A percentile compares a stretch with the other conserved stretches of the same genome.
Evolutionary conservation across 2,113 vertebrate species (phyloP).

Genomic region (Chaenogobius annularis): DNA sequence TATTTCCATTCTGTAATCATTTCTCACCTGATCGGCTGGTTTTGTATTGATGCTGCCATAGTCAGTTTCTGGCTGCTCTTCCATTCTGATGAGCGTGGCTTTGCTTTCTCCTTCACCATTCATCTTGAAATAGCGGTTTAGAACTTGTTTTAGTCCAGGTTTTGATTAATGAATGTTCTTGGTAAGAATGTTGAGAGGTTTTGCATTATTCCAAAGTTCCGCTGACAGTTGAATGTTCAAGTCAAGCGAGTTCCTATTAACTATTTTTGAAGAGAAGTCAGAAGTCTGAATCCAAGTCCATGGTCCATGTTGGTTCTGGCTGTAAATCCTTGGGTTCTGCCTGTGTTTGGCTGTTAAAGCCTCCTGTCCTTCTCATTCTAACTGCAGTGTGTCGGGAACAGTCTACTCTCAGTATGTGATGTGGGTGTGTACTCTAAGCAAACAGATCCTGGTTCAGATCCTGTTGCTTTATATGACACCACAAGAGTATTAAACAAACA

Average conservation of each 20-base stretch:
- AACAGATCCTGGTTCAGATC: conserved; percentile 7
- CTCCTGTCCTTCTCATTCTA: not conserved
- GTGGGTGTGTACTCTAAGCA: not conserved
- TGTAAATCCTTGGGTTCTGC: not conserved
- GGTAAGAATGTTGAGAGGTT: not conserved
- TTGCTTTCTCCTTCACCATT: not conserved
- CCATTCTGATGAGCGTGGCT: not conserved
- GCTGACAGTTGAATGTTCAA: too few species aligned
- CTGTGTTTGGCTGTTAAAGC: not conserved
- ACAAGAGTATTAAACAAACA: not conserved
- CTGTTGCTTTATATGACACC: not conserved
- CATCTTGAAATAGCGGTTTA: not conserved
- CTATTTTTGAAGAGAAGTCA: not conserved
- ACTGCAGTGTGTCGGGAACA: not conserved
- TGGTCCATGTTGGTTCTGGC: not conserved
- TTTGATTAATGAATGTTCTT: not conserved
- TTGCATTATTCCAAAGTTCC: not conserved
- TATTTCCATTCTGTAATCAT: not conserved
- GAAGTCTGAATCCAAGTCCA: not conserved
- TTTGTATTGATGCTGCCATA: not conserved
- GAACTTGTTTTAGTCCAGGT: not conserved
- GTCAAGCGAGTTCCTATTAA: not conserved
- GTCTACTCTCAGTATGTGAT: not conserved
- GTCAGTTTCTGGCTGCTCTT: not conserved
- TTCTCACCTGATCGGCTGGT: not conserved